Evolutionary conservation across 2,797 vertebrate species (phyloP), one percentile per base, ranked within the genome.

Genomic region (Rhincodon typus): DNA sequence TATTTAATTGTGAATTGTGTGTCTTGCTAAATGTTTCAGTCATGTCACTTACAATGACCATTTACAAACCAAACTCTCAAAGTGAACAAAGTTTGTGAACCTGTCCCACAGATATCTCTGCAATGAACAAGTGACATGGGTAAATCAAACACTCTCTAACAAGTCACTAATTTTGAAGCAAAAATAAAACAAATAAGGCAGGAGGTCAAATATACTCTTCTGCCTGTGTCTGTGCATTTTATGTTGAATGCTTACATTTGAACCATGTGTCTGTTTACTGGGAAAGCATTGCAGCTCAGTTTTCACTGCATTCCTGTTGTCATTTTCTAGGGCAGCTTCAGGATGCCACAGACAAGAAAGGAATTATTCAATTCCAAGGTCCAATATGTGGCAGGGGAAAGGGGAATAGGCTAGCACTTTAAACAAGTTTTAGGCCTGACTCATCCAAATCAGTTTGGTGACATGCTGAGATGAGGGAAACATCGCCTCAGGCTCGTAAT

Each of bases 121-220:
- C 95, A 95, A 96, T 96, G 96, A 96, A 96, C 96, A 95, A 96
- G 96, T 79, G 95, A 96, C 96, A 95, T 95, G 96, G 96, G 96
- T 96, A 96, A 96, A 96, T 96, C 96, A 96, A 97, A 96, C 96
- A 96, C 96, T 96, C 96, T 96, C 96, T 96, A 96, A 96, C 96
- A 96, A 96, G 96, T 94, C 96, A 96, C 97, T 97, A 97, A 97
- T 97, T 97, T 97, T 97, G 97, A 97, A 97, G 97, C 97, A 97
- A 97, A 97, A 97, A 96, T 96, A 97, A 97, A 97, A 96, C 97
- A 97, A 97, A 97, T 97, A 96, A 97, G 96, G 96, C 96, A 96
- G 96, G 96, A 96, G 96, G 96, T 95, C 96, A 96, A 96, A 96
- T 97, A 97, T 42, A 96, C 96, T 97, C 97, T 96, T 96, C 96